A percentile compares a stretch with the other conserved stretches of the same genome.
phyloP scores from a whole-genome alignment of 2,888 invertebrate genomes.

The Cephalotes varians region DNA sequence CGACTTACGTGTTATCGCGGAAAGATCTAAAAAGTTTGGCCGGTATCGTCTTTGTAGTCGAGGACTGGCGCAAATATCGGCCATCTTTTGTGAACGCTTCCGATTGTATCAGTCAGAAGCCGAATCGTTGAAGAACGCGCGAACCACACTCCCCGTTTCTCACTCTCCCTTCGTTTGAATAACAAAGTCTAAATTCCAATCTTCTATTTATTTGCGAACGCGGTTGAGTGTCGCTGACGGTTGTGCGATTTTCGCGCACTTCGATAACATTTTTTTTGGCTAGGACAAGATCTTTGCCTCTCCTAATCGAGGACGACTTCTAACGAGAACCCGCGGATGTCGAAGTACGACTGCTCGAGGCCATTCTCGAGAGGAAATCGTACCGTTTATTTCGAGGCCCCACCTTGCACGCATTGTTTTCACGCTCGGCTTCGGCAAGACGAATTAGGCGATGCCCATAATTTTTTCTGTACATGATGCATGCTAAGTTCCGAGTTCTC shows the following conservation, averaged over 20 bases:
- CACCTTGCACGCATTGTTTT: constrained; percentile 77
- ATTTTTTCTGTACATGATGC: constrained; percentile 67
- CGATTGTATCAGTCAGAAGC: not conserved
- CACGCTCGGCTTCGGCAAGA: constrained; percentile 69
- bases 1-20: constrained; percentile 71
- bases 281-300: not conserved
- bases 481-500: constrained; percentile 26
- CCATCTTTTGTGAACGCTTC: constrained; percentile 64
- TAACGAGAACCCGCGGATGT: constrained; percentile 32
- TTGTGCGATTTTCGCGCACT: not conserved
- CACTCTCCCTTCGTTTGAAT: not conserved
- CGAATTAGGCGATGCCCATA: constrained; percentile 83
- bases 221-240: not conserved
- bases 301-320: not conserved
- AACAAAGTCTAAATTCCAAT: not conserved
- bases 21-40: constrained; percentile 82
- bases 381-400: constrained; percentile 68
- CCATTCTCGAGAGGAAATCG: constrained; percentile 53
- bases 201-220: not conserved
- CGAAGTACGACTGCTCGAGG: constrained; percentile 56
- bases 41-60: constrained; percentile 78
- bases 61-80: constrained; percentile 76
- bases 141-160: constrained; percentile 9
- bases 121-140: not conserved
- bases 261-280: not conserved